Percentiles rank a stretch among this genome's conserved stretches.
Conservation (phyloP, 2,888 invertebrate genomes). For the Uropetala carovei region DNA sequence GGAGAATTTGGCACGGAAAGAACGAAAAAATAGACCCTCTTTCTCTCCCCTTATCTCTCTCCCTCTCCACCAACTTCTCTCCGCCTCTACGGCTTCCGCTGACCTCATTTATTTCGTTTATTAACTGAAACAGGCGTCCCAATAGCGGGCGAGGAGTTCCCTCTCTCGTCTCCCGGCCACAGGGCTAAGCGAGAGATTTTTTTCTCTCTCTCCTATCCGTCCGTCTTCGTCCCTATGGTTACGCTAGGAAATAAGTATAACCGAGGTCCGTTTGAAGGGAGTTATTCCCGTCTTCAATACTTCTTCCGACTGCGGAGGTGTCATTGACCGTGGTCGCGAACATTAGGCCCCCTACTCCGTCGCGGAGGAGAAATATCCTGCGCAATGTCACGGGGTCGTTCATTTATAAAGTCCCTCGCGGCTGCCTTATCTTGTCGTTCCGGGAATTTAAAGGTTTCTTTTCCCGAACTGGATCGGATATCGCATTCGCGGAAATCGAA, state of each 20-base stretch:
- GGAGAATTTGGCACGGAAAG: slow-evolving; percentile 2
- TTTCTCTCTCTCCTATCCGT: too few relatives aligned
- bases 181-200: too few relatives aligned
- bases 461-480: background rate
- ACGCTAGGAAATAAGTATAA: too few relatives aligned
- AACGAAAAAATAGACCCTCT: background rate
- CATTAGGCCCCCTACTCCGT: background rate
- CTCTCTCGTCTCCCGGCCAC: too few relatives aligned
- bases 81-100: background rate
- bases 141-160: too few relatives aligned
- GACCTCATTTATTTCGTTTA: background rate
- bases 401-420: background rate
- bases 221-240: too few relatives aligned
- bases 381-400: slow-evolving; percentile 20
- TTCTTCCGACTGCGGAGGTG: background rate
- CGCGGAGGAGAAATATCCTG: too few relatives aligned
- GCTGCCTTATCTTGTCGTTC: background rate
- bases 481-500: background rate
- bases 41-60: too few relatives aligned
- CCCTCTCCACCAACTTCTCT: background rate
- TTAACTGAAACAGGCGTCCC: background rate
- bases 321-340: slow-evolving; percentile 22
- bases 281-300: too few relatives aligned
- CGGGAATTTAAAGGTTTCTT: background rate
- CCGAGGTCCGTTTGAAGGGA: too few relatives aligned